These are phyloP conservation scores for Therioaphis trifolii DNA, from an alignment of 2,888 invertebrate species.

Conservation along the genomic window DNA sequence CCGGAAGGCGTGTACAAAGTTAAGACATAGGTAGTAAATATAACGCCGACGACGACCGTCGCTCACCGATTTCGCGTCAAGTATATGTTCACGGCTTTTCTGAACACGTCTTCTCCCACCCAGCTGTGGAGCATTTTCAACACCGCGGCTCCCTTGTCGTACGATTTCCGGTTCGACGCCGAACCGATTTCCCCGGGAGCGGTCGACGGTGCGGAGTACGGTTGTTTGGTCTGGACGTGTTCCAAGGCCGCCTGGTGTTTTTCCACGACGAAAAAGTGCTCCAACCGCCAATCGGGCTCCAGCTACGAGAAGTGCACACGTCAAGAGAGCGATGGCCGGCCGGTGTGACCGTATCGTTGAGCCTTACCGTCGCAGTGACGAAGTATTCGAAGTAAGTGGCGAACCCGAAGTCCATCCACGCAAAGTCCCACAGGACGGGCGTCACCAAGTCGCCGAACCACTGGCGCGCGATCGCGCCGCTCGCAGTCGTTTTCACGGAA, in stretches of 20 bases:
- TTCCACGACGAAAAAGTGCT: conserved; percentile 68
- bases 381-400: conserved; percentile 72
- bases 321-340: no score
- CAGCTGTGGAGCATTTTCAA: conserved; percentile 91
- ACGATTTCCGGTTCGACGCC: conserved; percentile 75
- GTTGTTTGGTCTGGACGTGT: conserved; percentile 72
- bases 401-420: conserved; percentile 82
- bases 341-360: no score
- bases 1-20: no score
- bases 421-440: conserved; percentile 78
- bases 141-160: conserved; percentile 75
- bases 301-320: conserved; percentile 63
- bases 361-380: conserved; percentile 66
- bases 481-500: conserved; percentile 72
- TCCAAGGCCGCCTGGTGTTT: conserved; percentile 69
- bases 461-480: conserved; percentile 81
- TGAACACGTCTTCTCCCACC: conserved; percentile 80
- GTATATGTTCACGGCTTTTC: conserved; percentile 76
- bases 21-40: no score
- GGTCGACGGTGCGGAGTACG: conserved; percentile 73
- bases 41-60: no score
- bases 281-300: conserved; percentile 65
- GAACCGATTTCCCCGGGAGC: conserved; percentile 72
- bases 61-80: conserved; percentile 70
- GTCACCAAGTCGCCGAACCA: conserved; percentile 82